Conservation (phyloP, 2,113 vertebrate genomes). For the Corvus hawaiiensis region DNA sequence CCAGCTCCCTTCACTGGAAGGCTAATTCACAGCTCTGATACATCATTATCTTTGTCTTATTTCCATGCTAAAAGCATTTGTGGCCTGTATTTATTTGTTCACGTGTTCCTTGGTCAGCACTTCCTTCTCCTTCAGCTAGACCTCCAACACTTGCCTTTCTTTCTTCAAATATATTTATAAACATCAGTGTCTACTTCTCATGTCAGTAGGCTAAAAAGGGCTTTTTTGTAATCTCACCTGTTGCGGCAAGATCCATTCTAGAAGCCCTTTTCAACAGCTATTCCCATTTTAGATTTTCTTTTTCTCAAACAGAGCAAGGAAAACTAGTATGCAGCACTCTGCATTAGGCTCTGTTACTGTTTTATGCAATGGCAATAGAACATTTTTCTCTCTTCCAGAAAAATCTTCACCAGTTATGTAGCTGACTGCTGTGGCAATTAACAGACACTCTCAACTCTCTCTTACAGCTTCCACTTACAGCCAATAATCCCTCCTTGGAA, state of each 20-base stretch:
- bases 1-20: background rate
- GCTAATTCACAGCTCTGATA: background rate
- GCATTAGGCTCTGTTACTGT: background rate
- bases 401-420: background rate
- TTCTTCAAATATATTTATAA: background rate
- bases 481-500: background rate
- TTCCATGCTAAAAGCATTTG: background rate
- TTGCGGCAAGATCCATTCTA: background rate
- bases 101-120: background rate
- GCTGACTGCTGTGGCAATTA: background rate
- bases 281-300: background rate
- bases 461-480: background rate
- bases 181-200: background rate
- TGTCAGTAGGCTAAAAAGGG: background rate
- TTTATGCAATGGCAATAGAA: background rate
- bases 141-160: background rate
- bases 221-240: background rate
- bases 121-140: background rate
- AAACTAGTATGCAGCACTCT: background rate
- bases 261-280: background rate
- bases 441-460: background rate
- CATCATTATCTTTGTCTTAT: background rate
- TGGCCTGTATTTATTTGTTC: background rate
- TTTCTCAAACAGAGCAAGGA: background rate
- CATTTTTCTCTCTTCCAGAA: background rate